These are phyloP conservation scores for Papilio polyxenes DNA, from an alignment of 1,140 invertebrate genomes.

Conservation along the genomic window DNA sequence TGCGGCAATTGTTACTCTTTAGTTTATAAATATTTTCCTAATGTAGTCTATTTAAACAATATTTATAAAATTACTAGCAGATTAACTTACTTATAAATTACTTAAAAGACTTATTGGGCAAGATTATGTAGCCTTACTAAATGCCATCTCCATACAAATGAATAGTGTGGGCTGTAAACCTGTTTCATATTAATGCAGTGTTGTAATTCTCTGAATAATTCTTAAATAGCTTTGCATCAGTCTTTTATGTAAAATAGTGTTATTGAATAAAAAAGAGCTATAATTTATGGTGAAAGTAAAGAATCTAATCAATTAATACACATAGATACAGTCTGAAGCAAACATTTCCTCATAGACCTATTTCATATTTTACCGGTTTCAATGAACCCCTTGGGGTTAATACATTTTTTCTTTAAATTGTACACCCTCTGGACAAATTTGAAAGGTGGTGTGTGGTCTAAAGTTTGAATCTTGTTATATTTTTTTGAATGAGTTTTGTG, in stretches of 20 bases:
- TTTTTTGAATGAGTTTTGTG: neutral
- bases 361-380: too few species aligned
- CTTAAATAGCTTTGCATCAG: slow-evolving; percentile 26
- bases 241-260: slow-evolving; percentile 30
- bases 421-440: too few species aligned
- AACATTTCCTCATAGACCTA: too few species aligned
- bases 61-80: neutral
- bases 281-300: neutral
- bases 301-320: neutral
- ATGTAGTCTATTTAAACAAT: too few species aligned
- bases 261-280: neutral
- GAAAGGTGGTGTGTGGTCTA: too few species aligned
- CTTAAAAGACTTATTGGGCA: neutral
- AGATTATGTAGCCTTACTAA: slow-evolving; percentile 11
- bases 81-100: neutral
- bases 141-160: slow-evolving; percentile 34
- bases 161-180: slow-evolving; percentile 32
- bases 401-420: too few species aligned
- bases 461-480: neutral
- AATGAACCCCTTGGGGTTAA: too few species aligned
- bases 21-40: too few species aligned
- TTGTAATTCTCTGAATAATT: slow-evolving; percentile 34
- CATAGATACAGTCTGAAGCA: too few species aligned
- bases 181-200: slow-evolving; percentile 39
- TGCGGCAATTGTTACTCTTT: too few species aligned